Evolutionary conservation across 2,888 invertebrate species (phyloP).

Genomic region (Cepaea hortensis): DNA sequence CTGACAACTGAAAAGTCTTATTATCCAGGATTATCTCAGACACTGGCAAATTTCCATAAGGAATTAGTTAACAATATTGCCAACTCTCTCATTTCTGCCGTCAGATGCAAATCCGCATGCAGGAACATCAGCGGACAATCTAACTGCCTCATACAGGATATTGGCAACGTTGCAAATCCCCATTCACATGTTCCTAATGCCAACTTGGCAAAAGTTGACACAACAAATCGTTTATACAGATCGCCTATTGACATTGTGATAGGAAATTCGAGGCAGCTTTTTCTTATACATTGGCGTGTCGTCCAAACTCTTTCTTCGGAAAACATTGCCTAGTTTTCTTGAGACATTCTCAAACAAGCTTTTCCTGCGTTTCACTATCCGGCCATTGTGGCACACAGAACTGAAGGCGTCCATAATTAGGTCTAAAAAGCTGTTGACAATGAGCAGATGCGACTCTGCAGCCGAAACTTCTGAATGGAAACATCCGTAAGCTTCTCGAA

Average conservation of each 20-base stretch:
- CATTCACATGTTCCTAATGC: neutral
- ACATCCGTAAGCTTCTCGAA: conserved; percentile 53
- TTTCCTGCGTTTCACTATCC: conserved; percentile 53
- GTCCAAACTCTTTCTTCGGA: conserved; percentile 53
- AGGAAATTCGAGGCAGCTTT: conserved; percentile 19
- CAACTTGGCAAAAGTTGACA: neutral
- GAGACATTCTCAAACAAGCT: conserved; percentile 57
- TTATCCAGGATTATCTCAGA: no score
- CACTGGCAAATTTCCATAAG: no score
- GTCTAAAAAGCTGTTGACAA: conserved; percentile 51
- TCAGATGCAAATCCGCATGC: no score
- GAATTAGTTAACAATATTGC: no score
- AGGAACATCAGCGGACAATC: no score
- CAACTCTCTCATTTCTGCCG: no score
- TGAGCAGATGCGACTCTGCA: conserved; percentile 54
- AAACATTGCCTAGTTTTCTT: conserved; percentile 55
- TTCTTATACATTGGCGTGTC: conserved; percentile 40
- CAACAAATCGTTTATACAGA: conserved; percentile 42
- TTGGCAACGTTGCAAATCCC: neutral
- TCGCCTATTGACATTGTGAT: conserved; percentile 45
- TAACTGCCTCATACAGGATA: neutral
- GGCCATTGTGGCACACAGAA: conserved; percentile 46
- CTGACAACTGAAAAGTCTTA: neutral
- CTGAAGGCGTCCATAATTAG: conserved; percentile 51
- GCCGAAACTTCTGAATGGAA: conserved; percentile 59